Evolutionary conservation across 2,797 vertebrate species (phyloP).

Genomic region (Crotalus adamanteus): DNA sequence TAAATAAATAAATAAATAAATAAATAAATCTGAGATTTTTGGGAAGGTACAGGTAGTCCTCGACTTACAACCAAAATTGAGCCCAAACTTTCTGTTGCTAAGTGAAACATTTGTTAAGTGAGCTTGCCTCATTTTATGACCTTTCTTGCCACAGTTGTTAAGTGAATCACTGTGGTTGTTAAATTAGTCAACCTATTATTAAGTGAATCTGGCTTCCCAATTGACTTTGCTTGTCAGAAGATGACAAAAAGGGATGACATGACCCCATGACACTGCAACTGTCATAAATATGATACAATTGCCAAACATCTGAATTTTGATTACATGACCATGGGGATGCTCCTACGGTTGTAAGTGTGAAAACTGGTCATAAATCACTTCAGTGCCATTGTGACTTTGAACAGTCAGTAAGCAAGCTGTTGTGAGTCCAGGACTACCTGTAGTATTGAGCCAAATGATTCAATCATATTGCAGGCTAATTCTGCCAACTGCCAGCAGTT

Average conservation of each 20-base stretch:
- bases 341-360: background rate
- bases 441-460: background rate
- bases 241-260: too few species aligned
- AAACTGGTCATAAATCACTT: background rate
- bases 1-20: too few species aligned
- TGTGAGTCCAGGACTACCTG: background rate
- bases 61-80: background rate
- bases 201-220: background rate
- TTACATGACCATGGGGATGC: too few species aligned
- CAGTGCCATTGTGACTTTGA: background rate
- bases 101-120: background rate
- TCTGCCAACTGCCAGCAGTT: too few species aligned
- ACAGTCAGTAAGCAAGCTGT: background rate
- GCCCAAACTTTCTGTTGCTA: background rate
- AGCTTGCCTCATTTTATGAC: background rate
- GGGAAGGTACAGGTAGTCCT: background rate
- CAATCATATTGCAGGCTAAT: background rate
- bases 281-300: too few species aligned
- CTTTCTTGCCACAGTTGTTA: background rate
- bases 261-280: too few species aligned
- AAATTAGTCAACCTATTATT: background rate
- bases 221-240: background rate
- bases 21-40: background rate
- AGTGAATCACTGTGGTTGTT: background rate
- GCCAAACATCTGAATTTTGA: too few species aligned